Base-by-base conservation (phyloP, 2,113 vertebrate species). In the Catagonus wagneri region DNA sequence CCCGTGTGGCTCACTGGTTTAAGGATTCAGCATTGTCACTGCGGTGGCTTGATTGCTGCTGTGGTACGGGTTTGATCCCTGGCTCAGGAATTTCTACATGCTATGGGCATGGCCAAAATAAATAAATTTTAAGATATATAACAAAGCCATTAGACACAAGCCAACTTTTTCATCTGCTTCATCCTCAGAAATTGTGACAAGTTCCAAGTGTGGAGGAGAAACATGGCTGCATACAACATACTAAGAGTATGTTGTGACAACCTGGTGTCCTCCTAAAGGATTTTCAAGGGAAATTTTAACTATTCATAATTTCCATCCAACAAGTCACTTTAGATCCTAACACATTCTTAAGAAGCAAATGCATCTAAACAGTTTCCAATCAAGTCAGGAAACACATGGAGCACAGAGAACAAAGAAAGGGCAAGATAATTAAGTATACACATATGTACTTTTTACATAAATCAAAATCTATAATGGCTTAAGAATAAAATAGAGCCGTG, bases 151-250 rank as follows among this genome's bases (percentile, higher is more conserved):
- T 80, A 94, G 95, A 89, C 15, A 89, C 3, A 95, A 76, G 89
- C 32, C 60, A 94, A 89, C 19, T 85, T 94, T 81, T 89, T 90
- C 44, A 92, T 36, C 65, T 75, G n/a, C 29, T 58, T 61, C 88
- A 89, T 83, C 16, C 78, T 66, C 83, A 95, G 27, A 96, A 90
- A 95, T 0, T 71, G 44, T 17, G 0, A 6, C 36, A 58, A 34
- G 8, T 88, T 66, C 88, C 71, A 95, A 84, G 32, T 93, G 56
- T 94, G 50, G 19, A 74, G 32, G 39, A 89, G 92, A 96, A 96
- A 54, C 15, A 79, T 10, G 2, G 22, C 25, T 61, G 13, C 16
- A 11, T 2, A 79, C 19, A 9, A 80, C 36, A 61, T 44, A 90
- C 0, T 90, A 74, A 69, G 50, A 90, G 19, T 69, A 75, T 56